phyloP scores from a whole-genome alignment of 2,113 vertebrate species.

The Ia io region DNA sequence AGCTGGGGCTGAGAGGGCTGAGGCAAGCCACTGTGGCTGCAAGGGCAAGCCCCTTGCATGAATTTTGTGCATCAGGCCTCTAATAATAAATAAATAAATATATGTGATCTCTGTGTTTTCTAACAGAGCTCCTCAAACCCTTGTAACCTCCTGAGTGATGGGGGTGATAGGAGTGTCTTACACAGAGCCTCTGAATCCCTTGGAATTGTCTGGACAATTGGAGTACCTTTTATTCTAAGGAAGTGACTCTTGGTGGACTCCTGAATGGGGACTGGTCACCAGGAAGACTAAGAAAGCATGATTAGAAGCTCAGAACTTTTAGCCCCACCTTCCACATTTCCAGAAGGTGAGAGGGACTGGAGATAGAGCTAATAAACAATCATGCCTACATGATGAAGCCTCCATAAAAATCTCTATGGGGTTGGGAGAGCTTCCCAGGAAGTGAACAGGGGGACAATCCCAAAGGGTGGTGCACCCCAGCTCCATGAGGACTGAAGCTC shows the following conservation, averaged over 20 bases:
- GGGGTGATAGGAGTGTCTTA: background rate
- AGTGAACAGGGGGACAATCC: background rate
- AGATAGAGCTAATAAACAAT: background rate
- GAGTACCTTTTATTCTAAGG: background rate
- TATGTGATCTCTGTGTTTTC: background rate
- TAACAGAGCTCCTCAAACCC: background rate
- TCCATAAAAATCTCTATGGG: background rate
- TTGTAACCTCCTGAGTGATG: background rate
- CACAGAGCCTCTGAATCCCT: background rate
- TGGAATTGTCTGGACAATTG: background rate
- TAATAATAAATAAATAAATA: background rate
- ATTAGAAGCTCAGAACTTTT: background rate
- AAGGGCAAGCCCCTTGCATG: no score
- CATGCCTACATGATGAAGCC: background rate
- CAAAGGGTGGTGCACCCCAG: background rate
- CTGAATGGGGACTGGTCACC: background rate
- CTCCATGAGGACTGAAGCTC: background rate
- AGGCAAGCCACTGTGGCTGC: no score
- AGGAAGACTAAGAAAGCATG: background rate
- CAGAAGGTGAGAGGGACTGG: background rate
- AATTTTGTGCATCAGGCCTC: no score
- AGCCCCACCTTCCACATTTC: background rate
- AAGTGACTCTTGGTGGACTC: background rate
- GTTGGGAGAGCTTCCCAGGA: background rate
- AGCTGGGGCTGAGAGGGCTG: no score